These are phyloP conservation scores for Uromys caudimaculatus DNA, from an alignment of 2,797 vertebrate species.

Conservation along the genomic window DNA sequence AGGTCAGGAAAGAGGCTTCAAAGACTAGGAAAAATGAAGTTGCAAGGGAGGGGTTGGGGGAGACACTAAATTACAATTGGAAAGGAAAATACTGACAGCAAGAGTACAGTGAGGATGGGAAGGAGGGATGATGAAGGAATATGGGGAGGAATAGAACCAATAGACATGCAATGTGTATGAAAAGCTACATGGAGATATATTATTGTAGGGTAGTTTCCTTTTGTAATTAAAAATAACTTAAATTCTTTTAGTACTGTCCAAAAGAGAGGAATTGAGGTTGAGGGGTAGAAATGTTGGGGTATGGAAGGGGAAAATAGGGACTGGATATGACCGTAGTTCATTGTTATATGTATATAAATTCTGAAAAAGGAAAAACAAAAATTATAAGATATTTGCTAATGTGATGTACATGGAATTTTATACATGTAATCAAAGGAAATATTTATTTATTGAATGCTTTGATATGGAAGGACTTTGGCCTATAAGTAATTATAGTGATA, in stretches of 20 bases:
- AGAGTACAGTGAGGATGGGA: not conserved
- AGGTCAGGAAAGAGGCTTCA: not conserved
- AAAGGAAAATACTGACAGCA: not conserved
- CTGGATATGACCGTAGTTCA: not conserved
- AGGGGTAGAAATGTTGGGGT: not conserved
- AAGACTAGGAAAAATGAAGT: not conserved
- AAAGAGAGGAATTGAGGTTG: not conserved
- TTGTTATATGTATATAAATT: not conserved
- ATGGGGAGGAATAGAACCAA: not conserved
- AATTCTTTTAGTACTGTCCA: not conserved
- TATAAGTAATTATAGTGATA: not conserved
- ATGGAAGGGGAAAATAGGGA: too few species aligned
- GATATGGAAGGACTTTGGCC: not conserved
- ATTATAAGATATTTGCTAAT: not conserved
- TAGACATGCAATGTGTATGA: not conserved
- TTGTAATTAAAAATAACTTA: not conserved
- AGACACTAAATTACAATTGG: not conserved
- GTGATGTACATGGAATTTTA: not conserved
- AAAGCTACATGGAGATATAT: not conserved
- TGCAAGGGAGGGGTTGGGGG: not conserved
- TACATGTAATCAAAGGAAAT: not conserved
- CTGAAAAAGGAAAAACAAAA: not conserved
- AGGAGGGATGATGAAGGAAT: not conserved
- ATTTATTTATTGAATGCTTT: not conserved
- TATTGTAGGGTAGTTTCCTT: not conserved